Evolutionary conservation across 2,888 invertebrate species (phyloP), one percentile per base, ranked within the genome.

Genomic region (Eueremaeus valkanovi): DNA sequence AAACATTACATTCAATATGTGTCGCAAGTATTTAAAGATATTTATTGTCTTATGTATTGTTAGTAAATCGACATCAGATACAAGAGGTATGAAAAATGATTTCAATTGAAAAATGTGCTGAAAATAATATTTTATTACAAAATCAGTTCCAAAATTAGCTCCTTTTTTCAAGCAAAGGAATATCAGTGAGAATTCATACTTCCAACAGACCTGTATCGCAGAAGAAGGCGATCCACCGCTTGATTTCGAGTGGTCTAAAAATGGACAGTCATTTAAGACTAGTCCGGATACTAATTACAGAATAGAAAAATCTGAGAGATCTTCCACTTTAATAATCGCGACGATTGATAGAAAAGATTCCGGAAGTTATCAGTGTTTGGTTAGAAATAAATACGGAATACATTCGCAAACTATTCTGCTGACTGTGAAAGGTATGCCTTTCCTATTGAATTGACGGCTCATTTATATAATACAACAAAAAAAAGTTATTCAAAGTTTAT

Each of bases 211-310:
- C 36, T 36, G 36, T 36, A 11, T 11, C 11, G 36, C 11, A 5
- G 36, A 36, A 36, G 36, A 36, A 11, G 36, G 36, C 36, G 11
- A 5, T 36, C 36, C 36, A 8, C 36, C 36, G n/a, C n/a, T n/a
- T n/a, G n/a, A n/a, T n/a, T n/a, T n/a, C n/a, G n/a, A 61, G 11
- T 79, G 79, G 79, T 72, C 51, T 51, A 79, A 77, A 74, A 75
- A 78, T 51, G 76, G 77, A 27, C 68, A 58, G 24, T 42, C 11
- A 27, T 9, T 45, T 16, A 27, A 49, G 27, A 21, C 24, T 16
- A 18, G 18, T 45, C 31, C 31, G 11, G 33, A 63, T 33, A 11
- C 8, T 1, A 29, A 42, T 18, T 72, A 45, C 24, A 72, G 27
- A 18, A 72, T 72, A 24, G 42, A 42, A 3, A 72, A 24, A 27